Conservation (phyloP, 2,113 vertebrate species). For the Petaurus breviceps region DNA sequence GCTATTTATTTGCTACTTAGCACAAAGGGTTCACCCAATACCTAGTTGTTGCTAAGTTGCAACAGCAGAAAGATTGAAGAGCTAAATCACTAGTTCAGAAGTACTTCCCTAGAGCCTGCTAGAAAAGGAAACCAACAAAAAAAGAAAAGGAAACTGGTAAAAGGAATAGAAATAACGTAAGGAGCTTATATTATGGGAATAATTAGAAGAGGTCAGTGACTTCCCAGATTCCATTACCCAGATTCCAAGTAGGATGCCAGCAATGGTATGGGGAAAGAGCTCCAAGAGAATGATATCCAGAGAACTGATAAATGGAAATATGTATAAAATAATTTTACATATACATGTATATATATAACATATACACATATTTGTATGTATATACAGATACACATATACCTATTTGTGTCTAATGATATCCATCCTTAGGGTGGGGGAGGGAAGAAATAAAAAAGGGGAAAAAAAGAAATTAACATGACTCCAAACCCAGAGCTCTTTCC, state of each 20-base stretch:
- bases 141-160: not conserved
- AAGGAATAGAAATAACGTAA: not conserved
- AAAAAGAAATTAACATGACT: no score
- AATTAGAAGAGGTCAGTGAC: not conserved
- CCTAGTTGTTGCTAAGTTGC: not conserved
- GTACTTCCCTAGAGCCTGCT: not conserved
- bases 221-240: not conserved
- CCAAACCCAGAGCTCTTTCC: no score
- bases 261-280: not conserved
- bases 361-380: no score
- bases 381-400: no score
- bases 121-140: not conserved
- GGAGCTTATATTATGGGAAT: not conserved
- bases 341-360: no score
- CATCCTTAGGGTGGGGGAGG: no score
- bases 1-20: not conserved
- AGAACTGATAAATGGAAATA: no score
- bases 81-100: not conserved
- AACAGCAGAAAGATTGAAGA: not conserved
- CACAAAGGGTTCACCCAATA: not conserved
- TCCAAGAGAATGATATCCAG: not conserved
- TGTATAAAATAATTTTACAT: no score
- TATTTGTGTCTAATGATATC: no score
- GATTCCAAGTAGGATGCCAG: not conserved
- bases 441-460: no score